Base-by-base conservation (phyloP, 2,113 vertebrate species). In the Hypanus sabinus region DNA sequence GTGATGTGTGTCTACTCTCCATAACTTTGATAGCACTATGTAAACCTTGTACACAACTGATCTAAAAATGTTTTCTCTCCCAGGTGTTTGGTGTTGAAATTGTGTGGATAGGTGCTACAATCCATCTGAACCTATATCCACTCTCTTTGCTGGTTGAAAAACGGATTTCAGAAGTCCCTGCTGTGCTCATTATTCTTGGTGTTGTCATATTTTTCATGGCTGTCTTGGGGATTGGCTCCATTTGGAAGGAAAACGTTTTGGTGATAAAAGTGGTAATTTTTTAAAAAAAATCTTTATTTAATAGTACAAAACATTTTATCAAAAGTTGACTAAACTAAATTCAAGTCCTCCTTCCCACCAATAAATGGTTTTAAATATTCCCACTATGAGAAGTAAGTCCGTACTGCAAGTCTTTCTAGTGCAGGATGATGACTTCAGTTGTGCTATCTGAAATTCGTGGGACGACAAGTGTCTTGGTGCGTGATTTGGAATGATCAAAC, bases 181-280 rank as follows among this genome's bases (percentile, higher is more conserved):
- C 94, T 94, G 94, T 94, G 10, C 90, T 95, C 81, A 94, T 94
- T 24, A 14, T 94, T 46, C 62, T 94, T 83, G 96, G 95, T 30
- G 88, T 94, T n/a, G 20, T 95, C 4, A 94, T 95, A 60, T 81
- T 95, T 88, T 94, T 95, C 73, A 22, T 95, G 68, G 94, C 95
- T 10, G 27, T 94, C n/a, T 94, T 95, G 92, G 95, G 95, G 9
- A 94, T 94, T 83, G 71, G 95, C 88, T 94, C 95, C 93, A 92
- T 95, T 24, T 91, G 95, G 46, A 95, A 83, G 12, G 79, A 94
- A 30, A 95, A 30, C 92, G 65, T 18, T 20, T 60, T 36, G 9
- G 88, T 96, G 94, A 94, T 95, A 68, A 96, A 95, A 95, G 65
- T 92, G 33, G 95, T 95, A 95, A 94, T 73, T 20, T 22, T 22